Evolutionary conservation across 2,888 invertebrate genomes (phyloP), one percentile per base, ranked within the genome.

Genomic region (Lasioglossum lativentre): DNA sequence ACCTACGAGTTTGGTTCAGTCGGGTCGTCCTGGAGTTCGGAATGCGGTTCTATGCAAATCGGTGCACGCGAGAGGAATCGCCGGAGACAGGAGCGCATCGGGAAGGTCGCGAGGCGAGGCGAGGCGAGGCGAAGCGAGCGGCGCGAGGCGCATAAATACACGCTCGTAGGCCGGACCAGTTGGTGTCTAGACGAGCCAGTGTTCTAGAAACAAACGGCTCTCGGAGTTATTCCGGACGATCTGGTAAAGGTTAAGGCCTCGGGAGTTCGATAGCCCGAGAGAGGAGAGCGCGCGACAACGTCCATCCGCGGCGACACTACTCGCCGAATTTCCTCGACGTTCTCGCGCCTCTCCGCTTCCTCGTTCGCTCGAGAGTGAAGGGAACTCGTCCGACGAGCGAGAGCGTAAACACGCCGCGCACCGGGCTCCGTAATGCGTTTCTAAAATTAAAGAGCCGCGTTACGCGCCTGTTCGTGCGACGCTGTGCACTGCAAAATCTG

Each of bases 231-330:
- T 91, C 89, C 85, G 84, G 80, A 82, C 80, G 83, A 85, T 85
- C 85, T 75, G 16, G 82, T 86, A 92, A 93, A 93, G 93, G 93
- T 93, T 92, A 93, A 93, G 93, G 93, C 88, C 92, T 91, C 76
- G 90, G 59, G 66, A 34, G 91, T 93, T 92, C 93, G 92, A 93
- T 91, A 92, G 90, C 92, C 91, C 79, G 75, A 77, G 68, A 16
- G n/a, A 72, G 52, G 59, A 63, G 27, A 6, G 47, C 76, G 70
- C 40, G 6, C 59, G 76, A 14, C 59, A n/a, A 68, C 40, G 82
- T 59, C 59, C 23, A 27, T 23, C 52, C 71, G 40, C 76, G 70
- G 68, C 74, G 68, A 83, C 81, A 78, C 56, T 38, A 78, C 56
- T 38, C 73, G 75, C 75, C 89, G 71, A 83, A 82, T 85, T 73